Evolutionary conservation across 2,888 invertebrate genomes (phyloP), one percentile per base, ranked within the genome.

Genomic region (Acholoe squamosa): DNA sequence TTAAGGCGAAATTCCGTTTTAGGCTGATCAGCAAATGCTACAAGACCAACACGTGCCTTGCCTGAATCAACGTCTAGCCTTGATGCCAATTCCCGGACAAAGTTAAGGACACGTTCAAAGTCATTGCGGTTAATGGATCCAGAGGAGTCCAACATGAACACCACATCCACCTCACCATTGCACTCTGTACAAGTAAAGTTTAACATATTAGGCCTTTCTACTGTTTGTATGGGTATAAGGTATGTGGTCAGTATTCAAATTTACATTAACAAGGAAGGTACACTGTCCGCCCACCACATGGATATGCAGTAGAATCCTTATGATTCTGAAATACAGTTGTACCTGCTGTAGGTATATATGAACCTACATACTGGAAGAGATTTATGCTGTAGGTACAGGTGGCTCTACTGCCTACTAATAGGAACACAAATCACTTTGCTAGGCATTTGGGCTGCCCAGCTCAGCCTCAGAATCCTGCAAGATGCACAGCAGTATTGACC

Each of bases 41-140:
- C 90, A 16, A 94, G 90, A 76, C 94, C 95, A 10, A 95, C 94
- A 0, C 94, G 91, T 0, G 94, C 94, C 89, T 93, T 34, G 7
- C 92, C 94, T 77, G 92, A 91, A 84, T 94, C 93, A 14, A 94
- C 93, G 88, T 94, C 93, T 61, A 94, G 91, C 80, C 93, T 91
- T 10, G 92, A 91, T 31, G 93, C 92, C 7, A 94, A 90, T 7
- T 92, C 89, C 28, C 93, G 93, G 5, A 94, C 93, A 91, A 95
- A 95, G 93, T 95, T 94, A 19, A 94, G 92, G 7, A 95, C 93
- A 33, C 94, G 91, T 90, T 93, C 92, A 92, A 95, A 95, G 91
- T 94, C 93, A 19, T 92, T 91, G 34, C 93, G 93, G 12, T 94
- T 94, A 7, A 95, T 94, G 89, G 94, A 94, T 31, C 94, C 94